Evolutionary conservation across 2,888 invertebrate species (phyloP).

Genomic region (Nesidiocoris tenuis): DNA sequence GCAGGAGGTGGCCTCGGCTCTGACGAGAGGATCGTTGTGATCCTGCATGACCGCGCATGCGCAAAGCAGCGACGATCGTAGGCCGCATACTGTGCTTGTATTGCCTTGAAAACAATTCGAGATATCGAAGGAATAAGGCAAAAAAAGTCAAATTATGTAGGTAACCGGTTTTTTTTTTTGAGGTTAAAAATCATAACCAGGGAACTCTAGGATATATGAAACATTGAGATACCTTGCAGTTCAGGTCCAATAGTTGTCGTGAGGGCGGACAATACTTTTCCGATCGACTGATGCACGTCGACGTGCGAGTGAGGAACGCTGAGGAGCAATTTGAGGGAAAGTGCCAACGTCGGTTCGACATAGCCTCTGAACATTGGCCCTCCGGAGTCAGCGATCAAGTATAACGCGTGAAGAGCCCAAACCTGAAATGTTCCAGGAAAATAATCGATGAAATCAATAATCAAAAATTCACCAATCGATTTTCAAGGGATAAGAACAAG

Average conservation of each 20-base stretch:
- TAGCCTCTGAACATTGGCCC: constrained; percentile 98
- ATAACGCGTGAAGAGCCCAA: constrained; percentile 94
- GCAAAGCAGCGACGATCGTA: constrained; percentile 81
- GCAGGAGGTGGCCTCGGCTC: constrained; percentile 94
- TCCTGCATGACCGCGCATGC: constrained; percentile 91
- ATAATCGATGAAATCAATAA: no score
- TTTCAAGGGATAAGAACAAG: background rate
- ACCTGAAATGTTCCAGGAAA: constrained; percentile 69
- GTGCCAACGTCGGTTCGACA: constrained; percentile 88
- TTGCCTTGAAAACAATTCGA: constrained; percentile 61
- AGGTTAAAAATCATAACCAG: no score
- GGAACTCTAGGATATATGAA: no score
- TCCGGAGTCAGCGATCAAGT: constrained; percentile 94
- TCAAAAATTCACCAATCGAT: no score
- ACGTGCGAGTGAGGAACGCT: constrained; percentile 87
- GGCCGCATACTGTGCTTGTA: constrained; percentile 70
- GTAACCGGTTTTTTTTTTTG: no score
- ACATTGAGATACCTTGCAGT: constrained; percentile 68
- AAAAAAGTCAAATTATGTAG: background rate
- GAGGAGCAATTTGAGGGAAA: constrained; percentile 84
- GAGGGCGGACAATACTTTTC: constrained; percentile 87
- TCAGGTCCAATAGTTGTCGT: constrained; percentile 99
- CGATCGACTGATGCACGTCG: constrained; percentile 90
- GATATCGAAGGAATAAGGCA: no score
- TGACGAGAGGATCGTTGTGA: constrained; percentile 78